Percentiles rank a stretch among this genome's conserved stretches.
Conservation (phyloP, 1,140 invertebrate species). For the Drosophila pallidifrons region DNA sequence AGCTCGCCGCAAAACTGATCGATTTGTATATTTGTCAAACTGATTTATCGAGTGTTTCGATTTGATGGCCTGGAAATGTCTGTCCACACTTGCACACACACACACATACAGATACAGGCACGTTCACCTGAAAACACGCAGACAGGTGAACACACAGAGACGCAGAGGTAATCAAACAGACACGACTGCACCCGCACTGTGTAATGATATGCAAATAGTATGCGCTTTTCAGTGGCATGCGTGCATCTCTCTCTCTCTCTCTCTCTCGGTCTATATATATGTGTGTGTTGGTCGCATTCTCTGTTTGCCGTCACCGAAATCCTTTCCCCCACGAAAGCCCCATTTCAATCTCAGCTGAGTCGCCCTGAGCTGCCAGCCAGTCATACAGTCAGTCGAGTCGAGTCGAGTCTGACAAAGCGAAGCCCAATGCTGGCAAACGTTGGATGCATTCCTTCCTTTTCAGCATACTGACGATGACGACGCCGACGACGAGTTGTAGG, state of each 20-base stretch:
- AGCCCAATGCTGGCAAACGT: not conserved
- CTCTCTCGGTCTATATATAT: not conserved
- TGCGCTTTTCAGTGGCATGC: conserved; percentile 68
- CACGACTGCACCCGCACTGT: conserved; percentile 42
- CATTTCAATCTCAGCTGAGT: conserved; percentile 77
- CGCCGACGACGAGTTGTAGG: conserved; percentile 9
- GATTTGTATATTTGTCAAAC: conserved; percentile 78
- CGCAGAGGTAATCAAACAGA: conserved; percentile 32
- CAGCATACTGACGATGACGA: not conserved
- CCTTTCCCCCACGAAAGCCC: conserved; percentile 50
- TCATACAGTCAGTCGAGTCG: conserved; percentile 22
- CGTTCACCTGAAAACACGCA: conserved; percentile 18
- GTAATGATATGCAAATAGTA: conserved; percentile 81
- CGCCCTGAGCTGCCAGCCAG: conserved; percentile 62
- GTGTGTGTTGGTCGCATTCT: conserved; percentile 6
- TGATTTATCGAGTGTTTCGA: conserved; percentile 76
- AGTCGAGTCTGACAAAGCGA: conserved; percentile 23
- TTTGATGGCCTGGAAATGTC: conserved; percentile 74
- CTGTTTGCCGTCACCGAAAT: conserved; percentile 48
- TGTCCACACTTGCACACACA: conserved; percentile 38
- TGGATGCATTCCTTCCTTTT: not conserved
- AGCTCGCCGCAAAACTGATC: conserved; percentile 56
- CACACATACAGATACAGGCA: conserved; percentile 8
- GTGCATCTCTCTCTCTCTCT: conserved; percentile 14
- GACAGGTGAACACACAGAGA: conserved; percentile 21